Evolutionary conservation across 2,888 invertebrate genomes (phyloP), one percentile per base, ranked within the genome.

Genomic region (Drosophila ustulata): DNA sequence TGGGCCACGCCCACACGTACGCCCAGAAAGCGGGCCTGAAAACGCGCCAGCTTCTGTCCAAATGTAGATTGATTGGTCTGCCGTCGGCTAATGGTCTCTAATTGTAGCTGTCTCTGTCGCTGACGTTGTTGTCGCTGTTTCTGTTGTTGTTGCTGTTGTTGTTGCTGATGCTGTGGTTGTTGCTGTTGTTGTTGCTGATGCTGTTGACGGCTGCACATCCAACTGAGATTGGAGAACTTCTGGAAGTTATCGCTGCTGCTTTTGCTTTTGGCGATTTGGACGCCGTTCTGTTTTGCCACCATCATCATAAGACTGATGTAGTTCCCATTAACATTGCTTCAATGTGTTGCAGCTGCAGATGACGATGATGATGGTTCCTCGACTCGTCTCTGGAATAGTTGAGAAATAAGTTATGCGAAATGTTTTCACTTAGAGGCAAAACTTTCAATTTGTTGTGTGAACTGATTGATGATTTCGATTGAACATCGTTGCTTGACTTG

Each of bases 301-400:
- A 70, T 71, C 79, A 84, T 89, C 68, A 81, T 84, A 67, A 73
- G 53, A 68, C 53, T 43, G 63, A 57, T 65, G 61, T 26, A 51
- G 55, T 71, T 68, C 66, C 72, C 49, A 58, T 66, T 78, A 66
- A 64, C 84, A 78, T 86, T 68, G 65, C 81, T 74, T 66, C 32
- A 50, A 46, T 53, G 34, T 63, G 43, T 28, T 41, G 50, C 58
- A 46, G 51, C 9, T 25, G 26, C 7, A 7, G 9, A 11, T 26
- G 52, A 28, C 18, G 26, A 5, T 26, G 51, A 39, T 39, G 18
- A 30, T 6, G 30, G 30, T 30, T 30, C 6, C 30, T 5, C 28
- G 28, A 28, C 28, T 28, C 28, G 28, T 28, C 32, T 61, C 7
- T 23, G 28, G 1, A 13, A 26, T 30, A 30, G 30, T 30, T 30